Base-by-base conservation (phyloP, 1,140 invertebrate genomes). In the Drosophila kurseongensis region DNA sequence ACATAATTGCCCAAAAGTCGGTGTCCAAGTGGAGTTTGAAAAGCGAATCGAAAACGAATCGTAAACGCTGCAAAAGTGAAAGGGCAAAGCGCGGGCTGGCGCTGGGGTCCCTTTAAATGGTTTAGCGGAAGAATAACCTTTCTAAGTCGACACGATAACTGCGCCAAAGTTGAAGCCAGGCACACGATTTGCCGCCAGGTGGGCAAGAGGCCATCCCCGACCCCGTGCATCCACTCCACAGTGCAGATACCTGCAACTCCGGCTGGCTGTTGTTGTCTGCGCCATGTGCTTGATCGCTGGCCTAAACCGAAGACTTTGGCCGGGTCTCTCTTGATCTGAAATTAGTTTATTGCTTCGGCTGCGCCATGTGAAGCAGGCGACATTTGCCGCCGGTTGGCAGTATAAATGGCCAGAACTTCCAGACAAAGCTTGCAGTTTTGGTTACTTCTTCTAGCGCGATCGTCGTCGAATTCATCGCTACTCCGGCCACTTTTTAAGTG, bases 71-170 rank as follows among this genome's bases (percentile, higher is more conserved):
- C 57, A 82, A 89, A 89, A 89, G 84, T 89, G 84, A 89, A 89
- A 89, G 84, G 84, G 84, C 84, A 89, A 63, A 27, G 40, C 55
- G 16, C 66, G 35, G 61, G 60, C 14, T 78, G 42, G 40, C 54
- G 47, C n/a, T 50, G 62, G 60, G 61, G 57, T 76, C 85, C 84
- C 84, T 89, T 89, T 84, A 89, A 84, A 80, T 84, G 74, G 84
- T 89, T 89, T 78, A 75, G 80, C 84, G 84, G 84, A 89, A 89
- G 84, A 89, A 89, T 89, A 89, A 89, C 84, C 84, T 89, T 89
- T 89, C 85, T 89, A 80, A 89, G 84, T 73, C 79, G 67, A 76
- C 61, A 66, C 71, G 71, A 75, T 73, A 57, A 50, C 57, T 47
- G 69, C 63, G 60, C 52, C 78, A 72, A 72, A 78, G 74, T 76